These are phyloP conservation scores for Agrochola litura DNA, from an alignment of 2,888 invertebrate species.

Conservation along the genomic window DNA sequence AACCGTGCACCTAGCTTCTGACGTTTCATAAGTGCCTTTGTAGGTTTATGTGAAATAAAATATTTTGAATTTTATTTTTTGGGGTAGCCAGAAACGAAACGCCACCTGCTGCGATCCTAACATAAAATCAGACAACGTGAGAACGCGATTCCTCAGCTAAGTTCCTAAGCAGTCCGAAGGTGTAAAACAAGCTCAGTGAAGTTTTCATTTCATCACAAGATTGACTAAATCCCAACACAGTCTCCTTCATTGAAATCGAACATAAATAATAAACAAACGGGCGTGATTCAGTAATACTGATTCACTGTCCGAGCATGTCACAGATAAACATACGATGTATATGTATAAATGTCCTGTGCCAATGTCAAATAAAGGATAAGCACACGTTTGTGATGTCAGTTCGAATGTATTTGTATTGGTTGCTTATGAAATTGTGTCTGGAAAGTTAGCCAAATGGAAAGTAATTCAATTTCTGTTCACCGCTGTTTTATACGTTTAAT, in stretches of 20 bases:
- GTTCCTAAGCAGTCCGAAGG: neutral
- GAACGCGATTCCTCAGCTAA: neutral
- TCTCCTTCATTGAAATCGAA: neutral
- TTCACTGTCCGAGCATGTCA: conserved; percentile 26
- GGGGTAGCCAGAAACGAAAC: neutral
- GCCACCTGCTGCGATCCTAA: neutral
- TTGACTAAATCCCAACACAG: neutral
- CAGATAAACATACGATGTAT: conserved; percentile 42
- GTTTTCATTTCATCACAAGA: neutral
- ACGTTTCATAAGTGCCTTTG: no score
- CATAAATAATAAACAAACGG: neutral
- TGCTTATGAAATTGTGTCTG: neutral
- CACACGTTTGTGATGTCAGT: neutral
- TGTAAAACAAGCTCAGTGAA: neutral
- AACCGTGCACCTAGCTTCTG: no score
- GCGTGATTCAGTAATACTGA: conserved; percentile 34
- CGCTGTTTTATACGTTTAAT: neutral
- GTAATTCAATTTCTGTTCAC: neutral
- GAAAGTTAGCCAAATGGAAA: neutral
- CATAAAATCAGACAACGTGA: neutral
- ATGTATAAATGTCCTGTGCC: conserved; percentile 32
- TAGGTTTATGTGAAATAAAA: no score
- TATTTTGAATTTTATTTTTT: no score
- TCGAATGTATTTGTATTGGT: neutral
- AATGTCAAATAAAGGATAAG: conserved; percentile 52